Percentiles rank a stretch among this genome's conserved stretches.
Evolutionary conservation across 1,140 invertebrate species (phyloP).

Genomic region (Danaus melanippus): DNA sequence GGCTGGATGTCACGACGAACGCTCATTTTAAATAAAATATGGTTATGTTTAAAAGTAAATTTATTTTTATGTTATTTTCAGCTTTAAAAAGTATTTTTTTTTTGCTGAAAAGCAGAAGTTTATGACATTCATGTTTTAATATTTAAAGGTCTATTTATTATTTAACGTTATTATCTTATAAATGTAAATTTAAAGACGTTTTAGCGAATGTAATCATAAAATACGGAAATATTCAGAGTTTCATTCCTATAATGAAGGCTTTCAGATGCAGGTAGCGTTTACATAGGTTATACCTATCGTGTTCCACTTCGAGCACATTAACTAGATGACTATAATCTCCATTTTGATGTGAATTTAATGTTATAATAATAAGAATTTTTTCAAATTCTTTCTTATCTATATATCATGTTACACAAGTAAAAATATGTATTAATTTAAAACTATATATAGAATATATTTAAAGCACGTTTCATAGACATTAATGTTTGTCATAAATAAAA

Average conservation of each 20-base stretch:
- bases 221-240: slow-evolving; percentile 4
- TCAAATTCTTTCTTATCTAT: too few species aligned
- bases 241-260: slow-evolving; percentile 13
- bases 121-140: background rate
- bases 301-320: slow-evolving; percentile 1
- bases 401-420: too few species aligned
- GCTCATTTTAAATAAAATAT: slow-evolving; percentile 12
- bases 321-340: too few species aligned
- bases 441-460: too few species aligned
- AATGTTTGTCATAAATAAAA: background rate
- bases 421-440: too few species aligned
- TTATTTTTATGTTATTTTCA: slow-evolving; percentile 10
- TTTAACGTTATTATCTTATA: slow-evolving; percentile 2
- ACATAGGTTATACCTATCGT: slow-evolving; percentile 6
- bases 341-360: too few species aligned
- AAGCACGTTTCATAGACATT: too few species aligned
- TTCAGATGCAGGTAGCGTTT: slow-evolving; percentile 8
- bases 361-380: too few species aligned
- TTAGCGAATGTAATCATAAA: slow-evolving; percentile 6
- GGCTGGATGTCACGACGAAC: slow-evolving; percentile 7
- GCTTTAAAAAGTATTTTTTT: background rate
- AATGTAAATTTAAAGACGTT: slow-evolving; percentile 8
- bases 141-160: slow-evolving; percentile 1
- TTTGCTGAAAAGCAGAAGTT: background rate
- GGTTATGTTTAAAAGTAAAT: slow-evolving; percentile 6